These are phyloP conservation scores for Geococcyx californianus DNA, from an alignment of 2,113 vertebrate genomes.

Conservation along the genomic window DNA sequence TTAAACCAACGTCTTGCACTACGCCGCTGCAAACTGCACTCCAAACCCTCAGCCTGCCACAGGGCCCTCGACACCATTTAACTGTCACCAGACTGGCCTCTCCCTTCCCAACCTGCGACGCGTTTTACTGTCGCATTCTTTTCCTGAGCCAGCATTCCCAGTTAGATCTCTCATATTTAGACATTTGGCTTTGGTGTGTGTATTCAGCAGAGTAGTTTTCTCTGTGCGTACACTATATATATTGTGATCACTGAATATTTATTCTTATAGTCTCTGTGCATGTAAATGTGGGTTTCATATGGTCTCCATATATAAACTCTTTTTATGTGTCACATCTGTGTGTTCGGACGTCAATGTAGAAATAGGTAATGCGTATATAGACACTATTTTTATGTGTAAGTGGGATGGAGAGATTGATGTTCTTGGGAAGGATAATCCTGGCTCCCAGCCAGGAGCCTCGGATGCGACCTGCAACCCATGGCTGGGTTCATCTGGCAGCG, in stretches of 20 bases:
- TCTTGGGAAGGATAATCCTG: not conserved
- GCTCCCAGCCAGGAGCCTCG: not conserved
- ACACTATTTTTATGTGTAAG: not conserved
- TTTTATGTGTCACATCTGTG: not conserved
- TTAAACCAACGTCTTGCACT: not conserved
- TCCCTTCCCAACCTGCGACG: not conserved
- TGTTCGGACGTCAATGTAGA: accelerated
- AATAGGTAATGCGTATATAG: accelerated
- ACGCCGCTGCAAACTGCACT: not conserved
- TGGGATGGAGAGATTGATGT: not conserved
- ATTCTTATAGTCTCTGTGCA: not conserved
- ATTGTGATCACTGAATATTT: not conserved
- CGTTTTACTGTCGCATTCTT: not conserved
- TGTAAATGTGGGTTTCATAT: not conserved
- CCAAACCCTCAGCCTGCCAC: not conserved
- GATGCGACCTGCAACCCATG: accelerated
- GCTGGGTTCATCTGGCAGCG: accelerated
- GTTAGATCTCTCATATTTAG: not conserved
- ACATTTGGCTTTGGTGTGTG: accelerated
- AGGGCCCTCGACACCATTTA: accelerated
- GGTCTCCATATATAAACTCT: not conserved
- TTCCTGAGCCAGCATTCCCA: not conserved
- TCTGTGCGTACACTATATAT: not conserved
- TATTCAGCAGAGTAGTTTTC: not conserved
- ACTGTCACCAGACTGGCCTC: not conserved